Percentiles rank a stretch among this genome's conserved stretches.
These are phyloP conservation scores for Thera obeliscata DNA, from an alignment of 2,888 invertebrate species.

Conservation along the genomic window DNA sequence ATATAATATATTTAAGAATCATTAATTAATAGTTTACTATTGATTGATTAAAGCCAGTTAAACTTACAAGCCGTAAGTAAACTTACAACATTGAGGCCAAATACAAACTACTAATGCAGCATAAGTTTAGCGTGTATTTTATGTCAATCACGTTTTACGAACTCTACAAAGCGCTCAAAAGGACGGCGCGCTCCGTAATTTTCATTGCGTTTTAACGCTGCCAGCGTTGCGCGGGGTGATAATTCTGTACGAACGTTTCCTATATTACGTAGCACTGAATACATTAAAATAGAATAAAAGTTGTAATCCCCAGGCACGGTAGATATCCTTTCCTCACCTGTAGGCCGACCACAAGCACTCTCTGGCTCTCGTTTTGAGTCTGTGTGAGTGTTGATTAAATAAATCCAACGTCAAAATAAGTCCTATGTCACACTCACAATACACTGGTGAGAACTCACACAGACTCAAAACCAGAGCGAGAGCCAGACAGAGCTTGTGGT, in stretches of 20 bases:
- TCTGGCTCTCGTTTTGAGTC: no score
- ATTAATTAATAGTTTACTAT: no score
- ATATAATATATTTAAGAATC: no score
- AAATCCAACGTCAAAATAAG: no score
- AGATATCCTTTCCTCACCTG: no score
- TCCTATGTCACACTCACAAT: no score
- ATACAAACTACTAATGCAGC: slow-evolving; percentile 3
- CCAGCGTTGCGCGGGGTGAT: slow-evolving; percentile 4
- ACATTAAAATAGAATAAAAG: not conserved
- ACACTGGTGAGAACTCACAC: no score
- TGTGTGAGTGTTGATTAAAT: no score
- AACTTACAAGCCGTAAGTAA: not conserved
- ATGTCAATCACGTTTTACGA: slow-evolving; percentile 42
- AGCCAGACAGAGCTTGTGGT: no score
- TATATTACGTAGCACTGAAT: not conserved
- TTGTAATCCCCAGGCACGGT: no score
- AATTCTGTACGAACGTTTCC: slow-evolving; percentile 8
- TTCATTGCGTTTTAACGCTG: slow-evolving; percentile 73
- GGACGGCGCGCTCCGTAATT: slow-evolving; percentile 57
- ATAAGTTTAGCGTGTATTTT: slow-evolving; percentile 31
- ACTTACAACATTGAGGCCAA: not conserved
- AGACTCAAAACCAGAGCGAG: no score
- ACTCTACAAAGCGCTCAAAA: slow-evolving; percentile 47
- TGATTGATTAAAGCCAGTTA: not conserved
- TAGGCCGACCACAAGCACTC: no score